Evolutionary conservation across 2,797 vertebrate species (phyloP).

Genomic region (Cryptoprocta ferox): DNA sequence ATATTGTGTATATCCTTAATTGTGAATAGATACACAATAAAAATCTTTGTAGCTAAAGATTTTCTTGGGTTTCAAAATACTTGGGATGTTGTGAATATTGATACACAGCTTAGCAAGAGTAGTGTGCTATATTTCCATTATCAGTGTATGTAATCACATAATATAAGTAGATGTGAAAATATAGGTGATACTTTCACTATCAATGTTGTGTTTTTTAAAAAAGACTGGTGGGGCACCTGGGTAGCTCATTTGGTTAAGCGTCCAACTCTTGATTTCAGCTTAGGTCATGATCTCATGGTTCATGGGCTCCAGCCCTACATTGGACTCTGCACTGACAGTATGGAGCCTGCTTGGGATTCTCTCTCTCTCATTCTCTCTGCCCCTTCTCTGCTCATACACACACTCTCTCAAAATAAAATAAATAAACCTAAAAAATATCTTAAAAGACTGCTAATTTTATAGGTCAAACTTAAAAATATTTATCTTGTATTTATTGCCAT

Average conservation of each 20-base stretch:
- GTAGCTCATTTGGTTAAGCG: too few relatives aligned
- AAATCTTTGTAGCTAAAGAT: slow-evolving; percentile 2
- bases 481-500: not conserved
- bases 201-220: not conserved
- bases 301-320: too few relatives aligned
- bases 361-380: too few relatives aligned
- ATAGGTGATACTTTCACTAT: not conserved
- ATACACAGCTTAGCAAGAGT: not conserved
- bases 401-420: too few relatives aligned
- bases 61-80: not conserved
- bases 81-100: not conserved
- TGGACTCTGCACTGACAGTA: too few relatives aligned
- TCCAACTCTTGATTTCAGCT: too few relatives aligned
- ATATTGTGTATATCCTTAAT: not conserved
- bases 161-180: not conserved
- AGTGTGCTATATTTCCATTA: not conserved
- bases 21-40: not conserved
- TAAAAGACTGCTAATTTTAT: not conserved
- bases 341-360: too few relatives aligned
- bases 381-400: too few relatives aligned
- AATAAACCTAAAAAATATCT: not conserved
- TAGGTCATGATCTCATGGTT: too few relatives aligned
- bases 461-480: not conserved
- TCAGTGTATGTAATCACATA: not conserved
- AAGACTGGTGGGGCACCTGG: too few relatives aligned